Conservation (phyloP, 2,888 invertebrate species). For the Pyralis farinalis region DNA sequence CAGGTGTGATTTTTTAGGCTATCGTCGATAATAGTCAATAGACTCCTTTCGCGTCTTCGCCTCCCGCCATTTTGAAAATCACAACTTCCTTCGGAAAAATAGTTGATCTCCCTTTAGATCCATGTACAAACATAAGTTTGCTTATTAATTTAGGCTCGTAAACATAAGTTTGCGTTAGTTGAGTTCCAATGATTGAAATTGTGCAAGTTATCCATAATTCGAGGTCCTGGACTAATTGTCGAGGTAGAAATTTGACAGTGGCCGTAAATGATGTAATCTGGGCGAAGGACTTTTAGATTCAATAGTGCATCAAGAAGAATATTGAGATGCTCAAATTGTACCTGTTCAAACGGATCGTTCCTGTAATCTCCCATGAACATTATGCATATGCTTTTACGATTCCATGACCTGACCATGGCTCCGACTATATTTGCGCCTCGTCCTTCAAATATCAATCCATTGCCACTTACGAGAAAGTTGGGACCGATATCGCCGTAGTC, state of each 20-base stretch:
- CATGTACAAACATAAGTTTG: too few relatives aligned
- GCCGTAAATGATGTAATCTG: slow-evolving; percentile 44
- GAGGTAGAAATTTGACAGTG: slow-evolving; percentile 48
- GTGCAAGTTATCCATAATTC: slow-evolving; percentile 36
- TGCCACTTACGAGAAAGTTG: slow-evolving; percentile 58
- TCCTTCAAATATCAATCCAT: slow-evolving; percentile 61
- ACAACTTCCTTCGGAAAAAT: too few relatives aligned
- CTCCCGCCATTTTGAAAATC: too few relatives aligned
- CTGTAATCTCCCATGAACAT: slow-evolving; percentile 64
- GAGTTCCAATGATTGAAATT: slow-evolving; percentile 48
- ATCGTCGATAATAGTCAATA: too few relatives aligned
- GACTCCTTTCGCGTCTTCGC: too few relatives aligned
- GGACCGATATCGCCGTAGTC: slow-evolving; percentile 54
- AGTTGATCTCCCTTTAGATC: too few relatives aligned
- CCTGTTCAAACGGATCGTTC: slow-evolving; percentile 25
- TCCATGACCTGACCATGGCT: slow-evolving; percentile 49
- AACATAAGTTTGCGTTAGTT: slow-evolving; percentile 30
- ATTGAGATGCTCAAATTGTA: slow-evolving; percentile 48
- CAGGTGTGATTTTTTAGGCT: too few relatives aligned
- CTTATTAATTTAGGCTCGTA: slow-evolving; percentile 19
- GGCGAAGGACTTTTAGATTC: slow-evolving; percentile 31
- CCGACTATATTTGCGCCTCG: slow-evolving; percentile 56
- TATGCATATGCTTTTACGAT: slow-evolving; percentile 43
- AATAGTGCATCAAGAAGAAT: slow-evolving; percentile 43
- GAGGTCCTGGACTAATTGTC: slow-evolving; percentile 43